These are phyloP conservation scores for Brachyptera putata DNA, from an alignment of 2,888 invertebrate genomes.

Conservation along the genomic window DNA sequence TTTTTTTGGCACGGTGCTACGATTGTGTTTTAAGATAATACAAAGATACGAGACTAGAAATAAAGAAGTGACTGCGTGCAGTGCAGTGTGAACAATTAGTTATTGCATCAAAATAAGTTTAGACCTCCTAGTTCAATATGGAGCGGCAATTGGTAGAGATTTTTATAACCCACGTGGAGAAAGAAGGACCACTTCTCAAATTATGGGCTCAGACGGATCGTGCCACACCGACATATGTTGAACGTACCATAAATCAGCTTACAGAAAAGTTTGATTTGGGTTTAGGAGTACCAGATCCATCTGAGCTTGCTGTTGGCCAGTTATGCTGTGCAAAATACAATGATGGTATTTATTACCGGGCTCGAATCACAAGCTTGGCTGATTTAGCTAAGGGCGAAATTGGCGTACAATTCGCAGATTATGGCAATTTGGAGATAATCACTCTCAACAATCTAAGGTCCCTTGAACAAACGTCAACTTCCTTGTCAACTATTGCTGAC, in stretches of 20 bases:
- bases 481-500: constrained; percentile 47
- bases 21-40: too few species aligned
- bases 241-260: constrained; percentile 44
- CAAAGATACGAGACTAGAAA: too few species aligned
- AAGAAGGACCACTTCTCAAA: constrained; percentile 63
- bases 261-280: constrained; percentile 46
- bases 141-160: constrained; percentile 7
- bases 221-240: constrained; percentile 53
- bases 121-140: not conserved
- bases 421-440: constrained; percentile 60
- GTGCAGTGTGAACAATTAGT: too few species aligned
- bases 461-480: constrained; percentile 49
- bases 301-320: constrained; percentile 47
- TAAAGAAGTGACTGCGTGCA: too few species aligned
- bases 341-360: constrained; percentile 62
- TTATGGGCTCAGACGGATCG: constrained; percentile 68
- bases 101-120: too few species aligned
- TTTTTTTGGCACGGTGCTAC: too few species aligned
- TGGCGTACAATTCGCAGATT: constrained; percentile 65
- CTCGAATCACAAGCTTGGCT: constrained; percentile 52
- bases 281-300: constrained; percentile 40
- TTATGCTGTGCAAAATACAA: constrained; percentile 64
- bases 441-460: constrained; percentile 56
- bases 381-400: constrained; percentile 52
- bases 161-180: constrained; percentile 63